phyloP scores from a whole-genome alignment of 2,797 vertebrate species.

The Hephaestus fuliginosus region DNA sequence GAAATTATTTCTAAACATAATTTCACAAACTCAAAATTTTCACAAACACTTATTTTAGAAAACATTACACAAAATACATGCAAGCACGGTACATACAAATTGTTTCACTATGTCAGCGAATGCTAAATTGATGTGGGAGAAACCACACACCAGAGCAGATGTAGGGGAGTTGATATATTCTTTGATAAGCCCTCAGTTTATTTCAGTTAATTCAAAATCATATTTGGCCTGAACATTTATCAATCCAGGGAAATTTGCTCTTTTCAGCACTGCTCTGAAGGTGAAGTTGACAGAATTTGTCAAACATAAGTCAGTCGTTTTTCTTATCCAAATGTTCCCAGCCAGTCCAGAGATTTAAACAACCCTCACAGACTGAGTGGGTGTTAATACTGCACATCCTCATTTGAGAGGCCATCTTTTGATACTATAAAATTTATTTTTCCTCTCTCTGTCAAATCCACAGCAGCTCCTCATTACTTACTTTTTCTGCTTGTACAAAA shows the following conservation, averaged over 20 bases:
- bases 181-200: neutral
- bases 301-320: slow-evolving; percentile 10
- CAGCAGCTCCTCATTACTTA: neutral
- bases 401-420: neutral
- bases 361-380: neutral
- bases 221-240: neutral
- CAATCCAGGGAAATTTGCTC: neutral
- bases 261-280: neutral
- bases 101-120: neutral
- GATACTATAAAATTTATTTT: neutral
- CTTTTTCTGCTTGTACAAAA: neutral
- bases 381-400: neutral
- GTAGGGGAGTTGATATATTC: neutral
- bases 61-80: slow-evolving; percentile 1
- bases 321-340: neutral
- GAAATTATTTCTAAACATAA: neutral
- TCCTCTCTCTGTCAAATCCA: neutral
- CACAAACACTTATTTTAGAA: neutral
- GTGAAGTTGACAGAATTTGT: slow-evolving; percentile 10
- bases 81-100: neutral
- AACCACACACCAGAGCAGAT: slow-evolving; percentile 19
- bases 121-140: neutral
- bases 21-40: neutral
- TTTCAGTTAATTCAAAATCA: slow-evolving; percentile 9
- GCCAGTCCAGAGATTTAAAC: neutral